Base-by-base conservation (phyloP, 2,797 vertebrate species). In the Lateolabrax maculatus region DNA sequence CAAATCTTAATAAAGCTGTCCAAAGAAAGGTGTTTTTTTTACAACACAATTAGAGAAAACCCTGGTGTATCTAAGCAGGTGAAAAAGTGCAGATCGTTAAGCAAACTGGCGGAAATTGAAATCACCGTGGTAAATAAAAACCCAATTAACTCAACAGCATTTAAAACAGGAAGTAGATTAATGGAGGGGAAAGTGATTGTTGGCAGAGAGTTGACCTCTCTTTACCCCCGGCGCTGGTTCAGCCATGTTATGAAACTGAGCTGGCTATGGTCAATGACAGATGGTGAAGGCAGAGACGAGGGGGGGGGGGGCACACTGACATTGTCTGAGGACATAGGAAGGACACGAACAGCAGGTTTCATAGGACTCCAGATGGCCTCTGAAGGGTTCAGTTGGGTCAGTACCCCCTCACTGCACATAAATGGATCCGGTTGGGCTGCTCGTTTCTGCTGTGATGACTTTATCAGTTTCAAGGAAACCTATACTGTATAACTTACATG, bases 351-450 rank as follows among this genome's bases (percentile, higher is more conserved):
- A 83, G 81, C 83, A 80, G 84, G 73, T 48, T 83, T 84, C 80
- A 77, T 3, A 21, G 51, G 57, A 73, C 55, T 89, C 81, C 89
- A 91, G 84, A 89, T 85, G 87, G 89, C 55, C 84, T 74, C 70
- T 80, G n/a, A 86, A 34, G 74, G 64, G 71, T 80, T 73, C 25
- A 61, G 34, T 52, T 62, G 71, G 65, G 86, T 87, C 80, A 77
- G 52, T 34, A 19, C 44, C 69, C 53, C 52, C 56, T 71, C 37
- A 43, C 21, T 66, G 44, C 65, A 60, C 55, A 71, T 68, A 75
- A 68, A 85, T 9, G 19, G 31, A 69, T 71, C 44, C 75, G 80
- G 49, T 41, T 19, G 27, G 25, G 64, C 19, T 0, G 29, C 75
- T 84, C 1, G 39, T 73, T 65, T 77, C 46, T 65, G 27, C 27